Base-by-base conservation (phyloP, 1,140 invertebrate species). In the Uloborus diversus region DNA sequence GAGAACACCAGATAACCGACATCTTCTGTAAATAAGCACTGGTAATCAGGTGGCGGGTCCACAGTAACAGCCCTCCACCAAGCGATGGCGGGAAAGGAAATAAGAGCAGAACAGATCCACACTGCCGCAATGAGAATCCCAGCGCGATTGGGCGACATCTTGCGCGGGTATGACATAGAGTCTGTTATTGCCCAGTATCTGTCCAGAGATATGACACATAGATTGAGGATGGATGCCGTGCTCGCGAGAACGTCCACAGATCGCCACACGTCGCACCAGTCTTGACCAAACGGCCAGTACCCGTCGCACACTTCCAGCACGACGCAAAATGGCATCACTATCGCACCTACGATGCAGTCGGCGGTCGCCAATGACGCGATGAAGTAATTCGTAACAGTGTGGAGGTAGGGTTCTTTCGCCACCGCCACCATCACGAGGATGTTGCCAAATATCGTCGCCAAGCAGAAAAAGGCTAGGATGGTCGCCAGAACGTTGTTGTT, bases 121-220 rank as follows among this genome's bases (percentile, higher is more conserved):
- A 98, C 94, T 1, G 92, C 91, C 0, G 92, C 93, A 82, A 98
- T 97, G 0, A 96, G 88, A 5, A 93, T 89, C 7, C 91, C 92
- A 0, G 95, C 94, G 68, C 93, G 88, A 33, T 91, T 90, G 25
- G 92, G 90, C 3, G 92, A 96, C 96, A 99, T 98, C 71, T 92
- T 90, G 85, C 92, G 93, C 1, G 96, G 96, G 88, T 99, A 99
- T 42, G 93, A 94, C 82, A 99, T 96, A 0, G 98, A 97, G 87
- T 99, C 95, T 13, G 95, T 97, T 73, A 99, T 99, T 53, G 98
- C 97, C 93, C 96, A 97, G 86, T 99, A 99, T 35, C 97, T 90
- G 86, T 98, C 86, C 9, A 99, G 86, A 17, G 96, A 97, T 83
- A 99, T 99, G 0, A 98, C 96, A 87, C 97, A 99, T 4, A 99